A percentile compares a stretch with the other conserved stretches of the same genome.
Evolutionary conservation across 2,797 vertebrate species (phyloP).

Genomic region (Sarcophilus harrisii): DNA sequence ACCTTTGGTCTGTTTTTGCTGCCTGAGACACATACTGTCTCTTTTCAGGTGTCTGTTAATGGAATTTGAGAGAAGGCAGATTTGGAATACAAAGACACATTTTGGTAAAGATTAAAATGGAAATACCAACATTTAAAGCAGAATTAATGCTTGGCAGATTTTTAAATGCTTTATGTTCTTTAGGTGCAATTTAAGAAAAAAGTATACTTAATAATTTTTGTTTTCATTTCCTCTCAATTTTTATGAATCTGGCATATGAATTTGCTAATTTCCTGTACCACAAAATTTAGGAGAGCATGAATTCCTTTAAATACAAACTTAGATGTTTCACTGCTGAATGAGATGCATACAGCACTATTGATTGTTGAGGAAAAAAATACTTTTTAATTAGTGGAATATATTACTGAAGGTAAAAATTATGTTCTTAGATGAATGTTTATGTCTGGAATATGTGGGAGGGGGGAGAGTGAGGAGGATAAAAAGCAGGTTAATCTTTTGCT

Average conservation of each 20-base stretch:
- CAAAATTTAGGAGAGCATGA: neutral
- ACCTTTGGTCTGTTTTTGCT: constrained; percentile 35
- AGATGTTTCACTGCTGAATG: neutral
- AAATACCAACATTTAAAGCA: constrained; percentile 24
- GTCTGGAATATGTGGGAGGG: neutral
- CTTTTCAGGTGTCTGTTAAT: constrained; percentile 42
- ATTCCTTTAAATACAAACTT: neutral
- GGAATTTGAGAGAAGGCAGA: neutral
- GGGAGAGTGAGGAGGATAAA: neutral
- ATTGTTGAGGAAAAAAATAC: neutral
- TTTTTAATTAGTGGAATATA: neutral
- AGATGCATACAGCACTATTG: neutral
- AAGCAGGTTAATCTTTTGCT: neutral
- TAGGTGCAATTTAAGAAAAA: neutral
- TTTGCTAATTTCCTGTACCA: neutral
- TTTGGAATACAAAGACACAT: neutral
- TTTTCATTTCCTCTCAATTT: neutral
- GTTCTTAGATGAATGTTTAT: neutral
- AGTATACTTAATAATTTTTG: neutral
- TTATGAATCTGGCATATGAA: neutral
- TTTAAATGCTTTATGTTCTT: constrained; percentile 17
- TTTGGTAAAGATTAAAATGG: constrained; percentile 30
- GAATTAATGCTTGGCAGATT: neutral
- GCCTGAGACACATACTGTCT: constrained; percentile 1
- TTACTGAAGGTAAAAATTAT: neutral